Evolutionary conservation across 2,888 invertebrate species (phyloP), one percentile per base, ranked within the genome.

Genomic region (Globia sparganii): DNA sequence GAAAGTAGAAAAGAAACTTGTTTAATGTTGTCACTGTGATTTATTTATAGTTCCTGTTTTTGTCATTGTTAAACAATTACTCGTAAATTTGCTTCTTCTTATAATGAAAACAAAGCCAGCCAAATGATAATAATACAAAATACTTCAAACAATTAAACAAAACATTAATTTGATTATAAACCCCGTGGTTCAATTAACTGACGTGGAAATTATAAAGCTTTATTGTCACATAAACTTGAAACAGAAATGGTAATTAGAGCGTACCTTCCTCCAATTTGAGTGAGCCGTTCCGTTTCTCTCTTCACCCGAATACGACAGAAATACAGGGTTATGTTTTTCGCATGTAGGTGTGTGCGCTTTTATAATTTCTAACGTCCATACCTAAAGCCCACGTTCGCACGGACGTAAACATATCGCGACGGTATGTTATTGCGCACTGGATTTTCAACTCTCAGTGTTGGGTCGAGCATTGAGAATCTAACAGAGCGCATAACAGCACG

Each of bases 241-340:
- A 81, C 78, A 83, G 79, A 73, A 85, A 80, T 81, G 80, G 84
- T 84, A 88, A 88, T 88, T 89, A 86, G 78, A 81, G 56, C 40
- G 79, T 72, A 79, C 72, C 77, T 81, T 56, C 40, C 67, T 77
- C 64, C 62, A 80, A 80, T 87, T 86, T 78, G 72, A 79, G 67
- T 80, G 77, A 75, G 46, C 72, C 72, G 66, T 73, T 46, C 53
- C 73, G 66, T 82, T 83, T 61, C 71, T 70, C 37, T 86, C 76
- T 78, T 75, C 15, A 31, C 15, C 31, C 28, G 25, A 31, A 15
- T 25, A 31, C 43, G 43, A 21, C 13, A 2, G 28, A 31, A 46
- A 46, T 2, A 25, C 31, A 67, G 46, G 25, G 31, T 67, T 25
- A 46, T 31, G 25, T 46, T 53, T 53, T 25, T 11, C 25, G 25